Evolutionary conservation across 2,113 vertebrate species (phyloP), one percentile per base, ranked within the genome.

Genomic region (Orientallactaga bullata): DNA sequence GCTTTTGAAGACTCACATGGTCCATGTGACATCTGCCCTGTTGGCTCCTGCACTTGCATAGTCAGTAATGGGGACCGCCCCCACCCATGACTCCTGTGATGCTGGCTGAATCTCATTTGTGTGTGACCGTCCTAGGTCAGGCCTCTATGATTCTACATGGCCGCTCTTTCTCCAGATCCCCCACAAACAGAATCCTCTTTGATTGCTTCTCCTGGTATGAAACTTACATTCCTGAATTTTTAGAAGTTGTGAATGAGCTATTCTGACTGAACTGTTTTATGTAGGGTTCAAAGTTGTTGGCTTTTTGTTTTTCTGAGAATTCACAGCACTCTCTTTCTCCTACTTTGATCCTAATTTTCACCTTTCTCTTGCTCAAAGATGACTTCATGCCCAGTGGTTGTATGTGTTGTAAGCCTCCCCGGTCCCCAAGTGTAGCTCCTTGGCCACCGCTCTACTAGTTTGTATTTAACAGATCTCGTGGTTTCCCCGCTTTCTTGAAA

Each of bases 351-450:
- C 55, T 69, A 5, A 20, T 3, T 12, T 60, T 71, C 17, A 23
- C 17, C 15, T 35, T 55, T 69, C 24, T 65, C 17, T 10, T 13
- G 23, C 30, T 55, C 60, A 58, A 30, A 65, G 7, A 2, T 11
- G 10, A 11, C 3, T 42, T 58, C 28, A 28, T 23, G 5, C 11
- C 11, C 30, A 17, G 37, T 1, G 1, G 7, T 8, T 20, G 2
- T 26, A 0, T 7, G 30, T 26, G 1, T 12, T 51, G 18, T 3
- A 23, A 5, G 2, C 20, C 8, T 11, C 37, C 3, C 3, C 20
- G 5, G 5, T 6, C 42, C 42, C 42, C 42, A 47, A 8, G 8
- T 2, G 15, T 32, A 13, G 11, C 1, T 26, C 6, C 1, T 26
- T 10, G 66, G 47, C 15, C 15, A 69, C 23, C 5, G 69, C 10